phyloP scores from a whole-genome alignment of 2,797 vertebrate genomes.

The Etheostoma nigrum region DNA sequence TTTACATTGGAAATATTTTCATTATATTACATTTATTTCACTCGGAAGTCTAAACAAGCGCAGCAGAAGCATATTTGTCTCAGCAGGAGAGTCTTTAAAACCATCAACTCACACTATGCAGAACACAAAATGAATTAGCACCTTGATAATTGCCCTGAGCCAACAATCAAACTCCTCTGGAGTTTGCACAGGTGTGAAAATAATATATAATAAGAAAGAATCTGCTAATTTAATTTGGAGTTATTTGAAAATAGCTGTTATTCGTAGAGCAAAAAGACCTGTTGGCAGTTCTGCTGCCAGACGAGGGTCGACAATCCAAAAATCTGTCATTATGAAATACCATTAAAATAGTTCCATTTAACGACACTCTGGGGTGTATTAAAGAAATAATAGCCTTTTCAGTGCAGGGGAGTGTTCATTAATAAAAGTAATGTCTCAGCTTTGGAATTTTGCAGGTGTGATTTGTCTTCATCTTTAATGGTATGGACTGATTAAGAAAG shows the following conservation, averaged over 20 bases:
- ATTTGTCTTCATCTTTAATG: slow-evolving; percentile 83
- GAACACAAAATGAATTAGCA: slow-evolving; percentile 21
- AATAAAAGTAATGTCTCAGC: slow-evolving; percentile 72
- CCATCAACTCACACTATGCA: slow-evolving; percentile 3
- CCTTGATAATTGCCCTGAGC: not conserved
- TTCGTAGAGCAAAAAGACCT: slow-evolving; percentile 22
- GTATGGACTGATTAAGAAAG: slow-evolving; percentile 77
- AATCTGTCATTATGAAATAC: slow-evolving; percentile 52
- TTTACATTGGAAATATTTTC: slow-evolving; percentile 7
- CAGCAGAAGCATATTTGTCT: slow-evolving; percentile 3
- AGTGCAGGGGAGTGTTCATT: slow-evolving; percentile 70
- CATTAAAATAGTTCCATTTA: slow-evolving; percentile 62
- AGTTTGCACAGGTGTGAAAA: slow-evolving; percentile 4
- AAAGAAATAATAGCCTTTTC: slow-evolving; percentile 76
- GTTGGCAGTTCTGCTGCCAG: slow-evolving; percentile 14
- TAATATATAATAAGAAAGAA: not conserved
- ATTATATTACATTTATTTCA: slow-evolving; percentile 8
- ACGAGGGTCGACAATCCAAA: slow-evolving; percentile 31
- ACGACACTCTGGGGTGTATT: slow-evolving; percentile 71
- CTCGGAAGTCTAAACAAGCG: not conserved
- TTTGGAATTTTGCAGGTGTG: slow-evolving; percentile 72
- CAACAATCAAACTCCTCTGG: not conserved
- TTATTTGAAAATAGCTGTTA: slow-evolving; percentile 22
- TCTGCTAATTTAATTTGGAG: slow-evolving; percentile 47
- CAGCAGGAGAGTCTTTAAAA: slow-evolving; percentile 22